Conservation (phyloP, 1,140 invertebrate species). For the Diprion similis region DNA sequence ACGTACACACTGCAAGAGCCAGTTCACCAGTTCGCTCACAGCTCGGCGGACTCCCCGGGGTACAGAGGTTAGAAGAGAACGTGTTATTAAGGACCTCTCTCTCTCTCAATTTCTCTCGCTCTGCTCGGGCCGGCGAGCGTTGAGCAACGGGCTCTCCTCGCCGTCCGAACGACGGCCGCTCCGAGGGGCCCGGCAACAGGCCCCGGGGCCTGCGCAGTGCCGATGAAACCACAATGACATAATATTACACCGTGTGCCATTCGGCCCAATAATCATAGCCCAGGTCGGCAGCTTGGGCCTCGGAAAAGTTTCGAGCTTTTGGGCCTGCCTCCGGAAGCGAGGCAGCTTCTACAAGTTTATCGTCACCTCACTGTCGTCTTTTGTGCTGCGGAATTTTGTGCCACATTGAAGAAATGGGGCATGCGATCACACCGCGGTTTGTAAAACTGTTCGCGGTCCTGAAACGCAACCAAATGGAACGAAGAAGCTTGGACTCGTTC, state of each 20-base stretch:
- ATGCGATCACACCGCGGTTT: no score
- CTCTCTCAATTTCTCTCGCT: conserved; percentile 11
- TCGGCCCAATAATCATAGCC: conserved; percentile 43
- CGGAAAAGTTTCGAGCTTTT: neutral
- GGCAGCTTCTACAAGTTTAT: no score
- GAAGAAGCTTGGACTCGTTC: no score
- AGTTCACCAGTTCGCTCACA: conserved; percentile 12
- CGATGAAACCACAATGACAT: conserved; percentile 40
- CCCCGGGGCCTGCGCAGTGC: neutral
- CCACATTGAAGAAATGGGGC: no score
- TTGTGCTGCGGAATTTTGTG: no score
- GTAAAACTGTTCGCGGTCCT: no score
- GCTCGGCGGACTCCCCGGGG: conserved; percentile 28
- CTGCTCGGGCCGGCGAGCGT: neutral
- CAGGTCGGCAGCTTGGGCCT: conserved; percentile 6
- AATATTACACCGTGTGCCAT: conserved; percentile 40
- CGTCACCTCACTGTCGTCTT: no score
- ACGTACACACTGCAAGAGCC: neutral
- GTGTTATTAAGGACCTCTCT: conserved; percentile 44
- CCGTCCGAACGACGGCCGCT: no score
- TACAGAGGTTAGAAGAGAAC: conserved; percentile 43
- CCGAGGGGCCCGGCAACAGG: no score
- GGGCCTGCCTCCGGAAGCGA: no score
- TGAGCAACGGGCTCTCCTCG: neutral
- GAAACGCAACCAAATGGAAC: no score